Evolutionary conservation across 2,888 invertebrate species (phyloP), one percentile per base, ranked within the genome.

Genomic region (Brachyptera putata): DNA sequence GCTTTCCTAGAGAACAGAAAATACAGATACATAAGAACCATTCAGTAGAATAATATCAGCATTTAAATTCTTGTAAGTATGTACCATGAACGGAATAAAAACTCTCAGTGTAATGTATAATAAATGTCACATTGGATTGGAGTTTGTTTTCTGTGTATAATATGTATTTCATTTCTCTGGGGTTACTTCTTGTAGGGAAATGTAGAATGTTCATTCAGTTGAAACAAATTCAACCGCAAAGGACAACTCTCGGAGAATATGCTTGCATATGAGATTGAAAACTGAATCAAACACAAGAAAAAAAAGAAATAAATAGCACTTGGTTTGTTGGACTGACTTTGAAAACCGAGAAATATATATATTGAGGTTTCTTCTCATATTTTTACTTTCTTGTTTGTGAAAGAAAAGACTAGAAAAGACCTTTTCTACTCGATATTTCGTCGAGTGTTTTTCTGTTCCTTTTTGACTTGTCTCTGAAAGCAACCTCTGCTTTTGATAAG

Each of bases 1-100:
- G 67, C 22, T 65, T 62, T 21, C 65, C 66, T 61, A 63, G 18
- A 56, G 56, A 26, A 57, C 30, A 30, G 30, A 7, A 30, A 30
- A 11, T 30, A 30, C 30, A 30, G 5, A 11, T 7, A 30, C 5
- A 30, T 7, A 5, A 5, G 21, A 30, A 50, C 26, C 53, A 36
- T 16, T 16, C 24, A 53, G 13, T 21, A 53, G 16, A 36, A 36
- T 53, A 53, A 53, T 53, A 22, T 36, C 34, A 21, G 21, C 53
- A 53, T 53, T 53, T 21, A 53, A 53, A 53, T 36, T 53, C 21
- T 21, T 21, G 53, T 53, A 34, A 36, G 34, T 22, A 36, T 46
- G 53, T 21, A 53, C 53, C 53, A 36, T 53, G 22, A 53, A 24
- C 34, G 53, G 22, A 36, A 53, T 34, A 21, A 21, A 53, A 46